Conservation (phyloP, 2,888 invertebrate species). For the Trichopria drosophilae region DNA sequence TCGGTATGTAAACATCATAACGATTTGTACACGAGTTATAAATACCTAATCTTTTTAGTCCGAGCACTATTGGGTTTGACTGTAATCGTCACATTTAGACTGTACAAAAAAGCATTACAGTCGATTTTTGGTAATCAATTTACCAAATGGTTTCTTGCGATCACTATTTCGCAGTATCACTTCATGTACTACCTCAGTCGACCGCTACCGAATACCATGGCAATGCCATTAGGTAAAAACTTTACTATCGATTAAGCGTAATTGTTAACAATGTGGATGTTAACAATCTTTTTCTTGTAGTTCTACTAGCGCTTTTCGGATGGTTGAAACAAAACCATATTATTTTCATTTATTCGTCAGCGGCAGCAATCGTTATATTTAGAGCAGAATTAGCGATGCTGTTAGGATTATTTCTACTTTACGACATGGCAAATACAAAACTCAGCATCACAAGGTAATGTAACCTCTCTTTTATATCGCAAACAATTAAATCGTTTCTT, state of each 20-base stretch:
- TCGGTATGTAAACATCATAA: constrained; percentile 69
- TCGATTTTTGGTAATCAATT: constrained; percentile 78
- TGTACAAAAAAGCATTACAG: constrained; percentile 73
- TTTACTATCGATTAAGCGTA: not conserved
- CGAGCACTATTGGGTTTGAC: constrained; percentile 76
- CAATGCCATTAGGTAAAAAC: constrained; percentile 80
- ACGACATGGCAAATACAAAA: constrained; percentile 75
- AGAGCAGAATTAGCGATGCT: constrained; percentile 86
- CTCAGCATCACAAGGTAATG: constrained; percentile 69
- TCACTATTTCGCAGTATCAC: constrained; percentile 94
- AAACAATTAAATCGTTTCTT: constrained; percentile 29
- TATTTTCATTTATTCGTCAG: constrained; percentile 81
- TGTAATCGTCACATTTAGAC: constrained; percentile 75
- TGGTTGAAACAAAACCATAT: constrained; percentile 80
- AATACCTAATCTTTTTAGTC: constrained; percentile 65
- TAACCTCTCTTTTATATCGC: not conserved
- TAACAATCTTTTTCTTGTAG: constrained; percentile 62
- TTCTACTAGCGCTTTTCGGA: constrained; percentile 79
- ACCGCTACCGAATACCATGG: constrained; percentile 93
- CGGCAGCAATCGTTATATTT: constrained; percentile 85
- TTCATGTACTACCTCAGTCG: constrained; percentile 96
- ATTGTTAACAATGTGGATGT: constrained; percentile 11
- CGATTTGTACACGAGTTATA: constrained; percentile 19
- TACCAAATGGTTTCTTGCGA: constrained; percentile 78
- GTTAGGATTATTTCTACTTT: constrained; percentile 80